phyloP scores from a whole-genome alignment of 2,888 invertebrate species.

The Scaeva pyrastri region DNA sequence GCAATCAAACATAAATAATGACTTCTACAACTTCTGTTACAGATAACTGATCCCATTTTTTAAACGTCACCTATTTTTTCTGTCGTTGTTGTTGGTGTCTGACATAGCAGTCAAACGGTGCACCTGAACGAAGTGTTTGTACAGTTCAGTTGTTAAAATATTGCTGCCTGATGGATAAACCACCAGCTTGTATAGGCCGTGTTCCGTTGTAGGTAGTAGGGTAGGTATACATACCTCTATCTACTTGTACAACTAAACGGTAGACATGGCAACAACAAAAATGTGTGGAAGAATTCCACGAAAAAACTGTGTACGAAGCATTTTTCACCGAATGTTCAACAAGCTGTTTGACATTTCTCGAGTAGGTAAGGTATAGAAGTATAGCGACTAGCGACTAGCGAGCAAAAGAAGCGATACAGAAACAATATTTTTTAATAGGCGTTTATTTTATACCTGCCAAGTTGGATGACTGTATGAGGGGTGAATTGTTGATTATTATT shows the following conservation, averaged over 20 bases:
- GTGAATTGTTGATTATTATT: conserved; percentile 24
- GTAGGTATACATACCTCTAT: neutral
- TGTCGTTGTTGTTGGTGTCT: neutral
- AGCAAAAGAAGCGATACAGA: neutral
- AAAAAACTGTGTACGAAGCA: conserved; percentile 12
- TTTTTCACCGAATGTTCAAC: conserved; percentile 54
- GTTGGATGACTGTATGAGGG: neutral
- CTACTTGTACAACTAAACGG: conserved; percentile 10
- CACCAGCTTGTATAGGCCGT: neutral
- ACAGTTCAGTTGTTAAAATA: conserved; percentile 69
- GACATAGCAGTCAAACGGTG: conserved; percentile 27
- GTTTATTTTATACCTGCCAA: neutral
- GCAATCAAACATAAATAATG: conserved; percentile 30
- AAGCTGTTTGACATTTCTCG: conserved; percentile 46
- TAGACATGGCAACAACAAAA: conserved; percentile 50
- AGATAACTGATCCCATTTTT: conserved; percentile 41
- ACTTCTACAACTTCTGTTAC: conserved; percentile 48
- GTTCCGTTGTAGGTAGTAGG: neutral
- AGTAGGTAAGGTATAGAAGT: too few species aligned
- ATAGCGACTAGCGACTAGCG: too few species aligned
- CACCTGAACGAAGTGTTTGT: conserved; percentile 67
- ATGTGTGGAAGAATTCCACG: conserved; percentile 12
- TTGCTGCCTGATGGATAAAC: conserved; percentile 38
- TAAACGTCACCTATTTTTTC: conserved; percentile 26
- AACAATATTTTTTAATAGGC: neutral